These are phyloP conservation scores for Stenopsyche tienmushanensis DNA, from an alignment of 1,140 invertebrate species.

Conservation along the genomic window DNA sequence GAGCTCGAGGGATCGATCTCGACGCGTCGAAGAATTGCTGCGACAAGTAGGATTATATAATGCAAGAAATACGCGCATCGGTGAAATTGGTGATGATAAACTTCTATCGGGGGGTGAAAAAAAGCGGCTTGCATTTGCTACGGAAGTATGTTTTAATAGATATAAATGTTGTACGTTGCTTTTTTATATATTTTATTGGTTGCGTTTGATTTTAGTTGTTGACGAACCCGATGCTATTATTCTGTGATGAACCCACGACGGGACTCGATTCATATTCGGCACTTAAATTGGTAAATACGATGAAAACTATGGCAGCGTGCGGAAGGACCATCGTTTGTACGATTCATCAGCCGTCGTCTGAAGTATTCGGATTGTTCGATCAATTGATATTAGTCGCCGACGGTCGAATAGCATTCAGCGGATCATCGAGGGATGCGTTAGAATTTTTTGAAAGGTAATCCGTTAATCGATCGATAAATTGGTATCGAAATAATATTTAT, in stretches of 20 bases:
- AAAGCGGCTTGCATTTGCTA: constrained; percentile 89
- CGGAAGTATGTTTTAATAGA: constrained; percentile 66
- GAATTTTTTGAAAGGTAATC: constrained; percentile 77
- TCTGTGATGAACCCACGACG: constrained; percentile 96
- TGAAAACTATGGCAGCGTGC: constrained; percentile 63
- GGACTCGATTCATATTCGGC: constrained; percentile 92
- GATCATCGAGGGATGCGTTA: constrained; percentile 69
- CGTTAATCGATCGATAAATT: background rate
- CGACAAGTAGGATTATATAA: constrained; percentile 72
- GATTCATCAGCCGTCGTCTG: constrained; percentile 96
- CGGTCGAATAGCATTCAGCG: constrained; percentile 86
- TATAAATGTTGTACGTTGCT: too few species aligned
- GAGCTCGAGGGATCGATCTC: constrained; percentile 57
- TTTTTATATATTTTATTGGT: constrained; percentile 37
- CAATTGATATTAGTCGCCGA: constrained; percentile 84
- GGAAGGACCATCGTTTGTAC: constrained; percentile 91
- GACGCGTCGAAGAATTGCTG: constrained; percentile 69
- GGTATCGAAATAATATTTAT: too few species aligned
- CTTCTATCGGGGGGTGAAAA: constrained; percentile 93
- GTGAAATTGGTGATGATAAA: constrained; percentile 66
- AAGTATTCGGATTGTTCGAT: constrained; percentile 87
- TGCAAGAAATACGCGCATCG: constrained; percentile 71
- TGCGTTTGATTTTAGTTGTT: constrained; percentile 73
- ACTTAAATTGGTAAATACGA: constrained; percentile 76
- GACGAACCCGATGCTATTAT: constrained; percentile 88